Percentiles rank a stretch among this genome's conserved stretches.
Evolutionary conservation across 2,797 vertebrate species (phyloP).

Genomic region (Acanthis flammea): DNA sequence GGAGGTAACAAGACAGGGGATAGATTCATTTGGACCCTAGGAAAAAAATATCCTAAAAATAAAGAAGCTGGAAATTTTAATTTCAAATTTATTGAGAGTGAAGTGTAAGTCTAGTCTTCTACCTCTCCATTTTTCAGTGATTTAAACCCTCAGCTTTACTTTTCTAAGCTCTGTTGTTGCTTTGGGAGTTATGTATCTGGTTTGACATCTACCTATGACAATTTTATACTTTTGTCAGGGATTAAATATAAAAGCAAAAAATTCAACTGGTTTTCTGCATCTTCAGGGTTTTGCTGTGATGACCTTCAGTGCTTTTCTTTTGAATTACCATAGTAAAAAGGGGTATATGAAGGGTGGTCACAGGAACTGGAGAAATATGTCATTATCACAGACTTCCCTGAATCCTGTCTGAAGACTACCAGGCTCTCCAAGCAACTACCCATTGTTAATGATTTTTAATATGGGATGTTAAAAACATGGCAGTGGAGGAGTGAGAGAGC

Average conservation of each 20-base stretch:
- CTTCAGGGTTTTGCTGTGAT: neutral
- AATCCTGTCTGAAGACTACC: neutral
- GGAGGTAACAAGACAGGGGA: neutral
- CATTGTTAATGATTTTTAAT: neutral
- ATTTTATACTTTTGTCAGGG: neutral
- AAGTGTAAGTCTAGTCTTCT: neutral
- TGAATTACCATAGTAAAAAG: accelerated
- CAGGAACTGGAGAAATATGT: neutral
- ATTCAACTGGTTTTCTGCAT: neutral
- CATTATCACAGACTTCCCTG: neutral
- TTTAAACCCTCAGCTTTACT: neutral
- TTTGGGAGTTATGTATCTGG: neutral
- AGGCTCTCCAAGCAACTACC: neutral
- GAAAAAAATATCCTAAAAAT: neutral
- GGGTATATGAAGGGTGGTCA: accelerated
- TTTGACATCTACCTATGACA: neutral
- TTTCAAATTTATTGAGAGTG: neutral
- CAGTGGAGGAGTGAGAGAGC: neutral
- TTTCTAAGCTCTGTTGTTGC: neutral
- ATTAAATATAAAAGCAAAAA: neutral
- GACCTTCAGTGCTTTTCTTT: neutral
- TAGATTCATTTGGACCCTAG: neutral
- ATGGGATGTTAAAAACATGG: neutral
- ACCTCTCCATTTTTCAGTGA: neutral
- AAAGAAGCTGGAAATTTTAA: neutral